Evolutionary conservation across 2,113 vertebrate genomes (phyloP).

Genomic region (Ascaphus truei): DNA sequence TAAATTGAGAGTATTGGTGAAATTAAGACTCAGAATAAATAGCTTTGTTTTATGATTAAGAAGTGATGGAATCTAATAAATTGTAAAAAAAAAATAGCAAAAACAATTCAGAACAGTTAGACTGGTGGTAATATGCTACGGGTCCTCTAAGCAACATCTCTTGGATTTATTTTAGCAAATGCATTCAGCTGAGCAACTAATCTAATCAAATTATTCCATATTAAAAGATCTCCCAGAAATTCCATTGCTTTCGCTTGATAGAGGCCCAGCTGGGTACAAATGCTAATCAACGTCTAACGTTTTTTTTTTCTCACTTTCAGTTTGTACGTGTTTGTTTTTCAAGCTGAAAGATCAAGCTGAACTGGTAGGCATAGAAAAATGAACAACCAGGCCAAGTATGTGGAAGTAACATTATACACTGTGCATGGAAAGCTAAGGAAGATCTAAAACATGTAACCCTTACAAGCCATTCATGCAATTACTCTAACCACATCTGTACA

Average conservation of each 20-base stretch:
- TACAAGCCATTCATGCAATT: no score
- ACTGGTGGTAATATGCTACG: neutral
- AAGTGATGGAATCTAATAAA: no score
- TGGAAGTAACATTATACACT: neutral
- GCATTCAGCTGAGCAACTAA: conserved; percentile 69
- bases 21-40: no score
- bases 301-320: conserved; percentile 71
- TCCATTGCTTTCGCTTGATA: conserved; percentile 63
- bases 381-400: conserved; percentile 33
- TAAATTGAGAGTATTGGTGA: no score
- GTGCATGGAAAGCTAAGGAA: no score
- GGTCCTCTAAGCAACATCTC: neutral
- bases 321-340: conserved; percentile 64
- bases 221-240: conserved; percentile 71
- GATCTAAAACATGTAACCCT: no score
- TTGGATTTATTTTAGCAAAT: conserved; percentile 62
- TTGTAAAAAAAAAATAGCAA: no score
- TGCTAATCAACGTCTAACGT: conserved; percentile 64
- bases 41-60: no score
- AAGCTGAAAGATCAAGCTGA: conserved; percentile 44
- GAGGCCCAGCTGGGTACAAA: conserved; percentile 72
- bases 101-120: no score
- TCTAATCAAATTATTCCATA: conserved; percentile 76
- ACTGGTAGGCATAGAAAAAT: conserved; percentile 41
- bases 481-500: no score